Evolutionary conservation across 2,797 vertebrate species (phyloP), one percentile per base, ranked within the genome.

Genomic region (Anabas testudineus): DNA sequence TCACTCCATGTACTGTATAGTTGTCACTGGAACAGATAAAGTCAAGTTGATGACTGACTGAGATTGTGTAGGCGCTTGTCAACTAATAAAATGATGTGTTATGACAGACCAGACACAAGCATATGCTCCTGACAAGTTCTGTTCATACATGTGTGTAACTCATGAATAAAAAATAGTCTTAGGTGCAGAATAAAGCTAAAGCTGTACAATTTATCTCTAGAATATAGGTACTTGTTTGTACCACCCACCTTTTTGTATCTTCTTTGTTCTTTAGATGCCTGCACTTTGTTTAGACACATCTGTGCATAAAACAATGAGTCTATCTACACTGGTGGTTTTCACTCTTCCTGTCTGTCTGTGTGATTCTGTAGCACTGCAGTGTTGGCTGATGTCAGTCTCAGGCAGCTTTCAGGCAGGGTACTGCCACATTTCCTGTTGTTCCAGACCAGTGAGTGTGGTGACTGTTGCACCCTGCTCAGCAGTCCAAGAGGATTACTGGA

Each of bases 351-450:
- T 53, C 21, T 56, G 60, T 67, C 63, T 48, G 46, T 62, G 73
- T 61, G 72, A 64, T 68, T 80, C 60, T 60, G 67, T 47, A 18
- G 64, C 4, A 28, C 62, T 7, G 68, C 47, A 48, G 39, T 51
- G 62, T 55, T 59, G 76, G 49, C 59, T 65, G 53, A 53, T 76
- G 82, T 78, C 81, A 78, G 66, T 77, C 67, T 80, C 16, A 14
- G 53, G 63, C 73, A 47, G 61, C 64, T 74, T 79, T 76, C 51
- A 69, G 74, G 47, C 63, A 49, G 30, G 67, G 49, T 42, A 7
- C 52, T 56, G 54, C 71, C 71, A 78, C 54, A 59, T 67, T 72
- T 59, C 56, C 65, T 71, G 74, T 74, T 83, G 73, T 85, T 85
- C 69, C 78, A 80, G 72, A 78, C 71, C 80, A 76, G 63, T 57